Evolutionary conservation across 1,140 invertebrate species (phyloP).

Genomic region (Macrotrachela quadricornifera): DNA sequence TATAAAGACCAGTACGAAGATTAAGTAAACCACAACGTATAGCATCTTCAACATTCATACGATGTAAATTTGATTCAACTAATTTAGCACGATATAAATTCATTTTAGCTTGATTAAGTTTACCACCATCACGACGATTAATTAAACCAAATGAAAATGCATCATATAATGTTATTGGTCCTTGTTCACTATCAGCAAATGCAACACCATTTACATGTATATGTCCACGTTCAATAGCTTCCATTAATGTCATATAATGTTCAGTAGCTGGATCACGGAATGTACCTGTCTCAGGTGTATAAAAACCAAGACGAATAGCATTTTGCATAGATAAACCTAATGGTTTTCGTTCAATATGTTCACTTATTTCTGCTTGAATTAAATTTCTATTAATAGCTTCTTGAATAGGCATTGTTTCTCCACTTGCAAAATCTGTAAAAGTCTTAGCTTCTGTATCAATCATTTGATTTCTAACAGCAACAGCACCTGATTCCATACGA

Average conservation of each 20-base stretch:
- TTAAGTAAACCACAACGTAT: constrained; percentile 59
- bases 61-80: constrained; percentile 6
- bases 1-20: constrained; percentile 48
- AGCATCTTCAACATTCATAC: constrained; percentile 48
- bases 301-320: constrained; percentile 6
- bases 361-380: constrained; percentile 1
- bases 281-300: neutral
- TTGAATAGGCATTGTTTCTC: neutral
- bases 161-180: constrained; percentile 3
- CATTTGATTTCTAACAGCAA: neutral
- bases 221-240: constrained; percentile 8
- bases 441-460: constrained; percentile 8
- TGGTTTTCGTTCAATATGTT: constrained; percentile 4
- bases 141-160: neutral
- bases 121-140: neutral
- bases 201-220: constrained; percentile 4
- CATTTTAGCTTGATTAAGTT: neutral
- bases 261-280: constrained; percentile 5
- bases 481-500: neutral
- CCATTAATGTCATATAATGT: neutral
- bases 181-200: neutral
- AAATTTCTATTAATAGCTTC: constrained; percentile 3
- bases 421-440: neutral
- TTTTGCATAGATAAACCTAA: constrained; percentile 7
- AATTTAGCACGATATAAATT: constrained; percentile 1